Evolutionary conservation across 1,140 invertebrate genomes (phyloP).

Genomic region (Helicoverpa armigera): DNA sequence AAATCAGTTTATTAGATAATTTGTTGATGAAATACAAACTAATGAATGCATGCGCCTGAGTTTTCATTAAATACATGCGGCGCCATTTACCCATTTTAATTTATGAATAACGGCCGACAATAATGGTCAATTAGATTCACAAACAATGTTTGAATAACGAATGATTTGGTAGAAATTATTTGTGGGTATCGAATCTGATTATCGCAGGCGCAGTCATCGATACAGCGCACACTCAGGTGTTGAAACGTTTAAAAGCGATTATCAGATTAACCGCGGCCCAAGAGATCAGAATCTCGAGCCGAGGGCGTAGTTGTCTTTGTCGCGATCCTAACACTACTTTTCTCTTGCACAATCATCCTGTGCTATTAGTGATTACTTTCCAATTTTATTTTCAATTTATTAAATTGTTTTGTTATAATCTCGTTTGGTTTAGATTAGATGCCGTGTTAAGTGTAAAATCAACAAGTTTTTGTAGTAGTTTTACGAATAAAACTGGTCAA

Average conservation of each 20-base stretch:
- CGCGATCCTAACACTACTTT: constrained; percentile 53
- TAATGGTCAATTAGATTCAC: constrained; percentile 4
- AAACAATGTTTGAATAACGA: constrained; percentile 3
- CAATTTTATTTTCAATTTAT: constrained; percentile 14
- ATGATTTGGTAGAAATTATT: constrained; percentile 21
- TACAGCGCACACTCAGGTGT: constrained; percentile 33
- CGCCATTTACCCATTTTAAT: neutral
- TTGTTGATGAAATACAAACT: neutral
- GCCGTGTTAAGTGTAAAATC: no score
- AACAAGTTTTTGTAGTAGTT: no score
- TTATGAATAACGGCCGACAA: neutral
- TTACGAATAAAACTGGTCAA: no score
- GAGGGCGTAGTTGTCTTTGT: constrained; percentile 56
- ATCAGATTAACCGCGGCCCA: constrained; percentile 59
- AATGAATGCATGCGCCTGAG: neutral
- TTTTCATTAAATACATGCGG: constrained; percentile 1
- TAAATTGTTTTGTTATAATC: constrained; percentile 2
- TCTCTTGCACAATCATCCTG: constrained; percentile 45
- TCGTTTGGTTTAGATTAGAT: neutral
- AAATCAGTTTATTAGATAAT: constrained; percentile 51
- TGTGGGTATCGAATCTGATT: constrained; percentile 46
- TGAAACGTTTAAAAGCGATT: constrained; percentile 60
- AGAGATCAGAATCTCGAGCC: constrained; percentile 63
- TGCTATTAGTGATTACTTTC: constrained; percentile 16
- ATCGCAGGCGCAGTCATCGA: constrained; percentile 45